Evolutionary conservation across 2,113 vertebrate genomes (phyloP).

Genomic region (Reinhardtius hippoglossoides): DNA sequence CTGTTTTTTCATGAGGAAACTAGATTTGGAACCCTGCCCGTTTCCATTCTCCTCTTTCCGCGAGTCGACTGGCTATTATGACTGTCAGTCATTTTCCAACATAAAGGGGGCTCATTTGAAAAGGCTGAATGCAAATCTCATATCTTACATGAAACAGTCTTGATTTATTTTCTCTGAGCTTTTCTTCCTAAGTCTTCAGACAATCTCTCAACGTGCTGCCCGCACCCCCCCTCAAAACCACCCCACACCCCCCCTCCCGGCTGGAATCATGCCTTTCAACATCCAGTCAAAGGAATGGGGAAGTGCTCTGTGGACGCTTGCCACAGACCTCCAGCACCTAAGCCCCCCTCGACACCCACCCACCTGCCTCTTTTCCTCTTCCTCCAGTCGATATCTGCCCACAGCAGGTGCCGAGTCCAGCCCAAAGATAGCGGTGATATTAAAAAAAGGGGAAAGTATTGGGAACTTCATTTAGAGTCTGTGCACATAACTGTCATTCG

Average conservation of each 20-base stretch:
- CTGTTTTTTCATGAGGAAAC: constrained; percentile 65
- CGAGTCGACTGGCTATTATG: constrained; percentile 82
- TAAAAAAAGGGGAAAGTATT: constrained; percentile 54
- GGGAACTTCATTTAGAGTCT: constrained; percentile 64
- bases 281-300: constrained; percentile 71
- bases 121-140: constrained; percentile 84
- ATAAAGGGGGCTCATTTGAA: constrained; percentile 84
- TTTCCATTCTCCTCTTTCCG: constrained; percentile 81
- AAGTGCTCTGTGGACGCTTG: constrained; percentile 69
- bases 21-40: constrained; percentile 82
- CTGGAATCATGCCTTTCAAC: constrained; percentile 73
- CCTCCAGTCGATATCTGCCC: constrained; percentile 74
- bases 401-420: constrained; percentile 71
- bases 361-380: constrained; percentile 30
- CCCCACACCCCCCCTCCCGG: constrained; percentile 15
- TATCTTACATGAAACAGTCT: constrained; percentile 85
- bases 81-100: constrained; percentile 85
- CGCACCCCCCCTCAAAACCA: background rate
- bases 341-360: background rate
- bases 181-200: constrained; percentile 74
- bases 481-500: constrained; percentile 54
- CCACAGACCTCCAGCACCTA: constrained; percentile 54
- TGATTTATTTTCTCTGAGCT: constrained; percentile 80
- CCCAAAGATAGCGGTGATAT: constrained; percentile 66
- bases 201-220: constrained; percentile 34